A percentile compares a stretch with the other conserved stretches of the same genome.
Evolutionary conservation across 2,113 vertebrate genomes (phyloP).

Genomic region (Plecturocebus donacophilus): DNA sequence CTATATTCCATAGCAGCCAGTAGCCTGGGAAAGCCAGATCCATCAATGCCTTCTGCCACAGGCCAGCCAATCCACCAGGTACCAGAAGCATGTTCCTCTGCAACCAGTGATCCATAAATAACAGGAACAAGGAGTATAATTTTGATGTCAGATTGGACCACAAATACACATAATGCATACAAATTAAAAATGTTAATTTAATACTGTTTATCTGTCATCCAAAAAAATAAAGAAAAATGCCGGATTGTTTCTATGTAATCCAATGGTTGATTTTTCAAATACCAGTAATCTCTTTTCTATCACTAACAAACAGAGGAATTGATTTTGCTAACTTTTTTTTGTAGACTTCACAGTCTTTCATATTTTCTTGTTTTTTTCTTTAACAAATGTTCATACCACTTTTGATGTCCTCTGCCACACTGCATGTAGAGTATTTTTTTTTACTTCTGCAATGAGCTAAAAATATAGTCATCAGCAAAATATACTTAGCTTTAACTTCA

Average conservation of each 20-base stretch:
- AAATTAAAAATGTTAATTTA: neutral
- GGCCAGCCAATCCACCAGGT: neutral
- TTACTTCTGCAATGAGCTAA: slow-evolving; percentile 67
- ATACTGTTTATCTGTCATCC: neutral
- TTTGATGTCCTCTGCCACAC: slow-evolving; percentile 69
- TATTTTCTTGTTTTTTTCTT: slow-evolving; percentile 13
- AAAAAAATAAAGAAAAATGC: slow-evolving; percentile 45
- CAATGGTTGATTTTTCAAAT: neutral
- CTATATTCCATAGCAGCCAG: no score
- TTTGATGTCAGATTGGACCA: neutral
- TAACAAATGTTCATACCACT: slow-evolving; percentile 4
- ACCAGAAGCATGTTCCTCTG: neutral
- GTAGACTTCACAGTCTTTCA: neutral
- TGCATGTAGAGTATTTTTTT: slow-evolving; percentile 54
- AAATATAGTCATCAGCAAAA: slow-evolving; percentile 58
- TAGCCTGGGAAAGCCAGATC: neutral
- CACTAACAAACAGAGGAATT: neutral
- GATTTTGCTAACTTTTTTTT: neutral
- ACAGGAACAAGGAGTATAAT: neutral
- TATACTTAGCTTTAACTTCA: neutral
- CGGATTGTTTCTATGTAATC: neutral
- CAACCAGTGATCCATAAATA: neutral
- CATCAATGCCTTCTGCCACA: neutral
- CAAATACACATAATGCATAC: neutral
- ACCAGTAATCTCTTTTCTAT: neutral